phyloP scores from a whole-genome alignment of 2,888 invertebrate genomes.

The Agonum fuliginosum region DNA sequence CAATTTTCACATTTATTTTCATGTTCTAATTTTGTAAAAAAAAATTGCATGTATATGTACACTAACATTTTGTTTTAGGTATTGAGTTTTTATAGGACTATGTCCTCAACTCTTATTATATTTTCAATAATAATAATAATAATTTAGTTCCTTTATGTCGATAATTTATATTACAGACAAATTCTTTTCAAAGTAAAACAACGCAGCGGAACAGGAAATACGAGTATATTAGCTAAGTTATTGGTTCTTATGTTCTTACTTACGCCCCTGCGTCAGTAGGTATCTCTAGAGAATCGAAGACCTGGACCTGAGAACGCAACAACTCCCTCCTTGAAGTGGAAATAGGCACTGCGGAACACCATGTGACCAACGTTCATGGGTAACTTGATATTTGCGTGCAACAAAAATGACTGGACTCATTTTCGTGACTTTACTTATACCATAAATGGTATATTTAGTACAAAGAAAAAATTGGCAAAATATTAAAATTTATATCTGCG shows the following conservation, averaged over 20 bases:
- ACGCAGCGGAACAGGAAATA: constrained; percentile 32
- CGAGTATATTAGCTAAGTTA: constrained; percentile 37
- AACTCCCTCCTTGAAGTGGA: constrained; percentile 11
- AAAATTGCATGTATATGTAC: no score
- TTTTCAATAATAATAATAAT: no score
- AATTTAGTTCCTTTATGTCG: not conserved
- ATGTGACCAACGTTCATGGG: constrained; percentile 44
- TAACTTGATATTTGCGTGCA: constrained; percentile 50
- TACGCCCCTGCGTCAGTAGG: constrained; percentile 3
- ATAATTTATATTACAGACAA: not conserved
- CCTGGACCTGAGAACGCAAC: not conserved
- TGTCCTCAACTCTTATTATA: no score
- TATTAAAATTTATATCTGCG: constrained; percentile 22
- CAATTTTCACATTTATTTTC: no score
- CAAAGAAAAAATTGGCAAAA: constrained; percentile 24
- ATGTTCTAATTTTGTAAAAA: no score
- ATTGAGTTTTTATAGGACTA: no score
- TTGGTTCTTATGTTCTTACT: constrained; percentile 32
- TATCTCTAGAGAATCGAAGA: not conserved
- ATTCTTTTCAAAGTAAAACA: constrained; percentile 10
- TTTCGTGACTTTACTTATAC: constrained; percentile 34
- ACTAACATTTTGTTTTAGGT: no score
- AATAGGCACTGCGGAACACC: constrained; percentile 37
- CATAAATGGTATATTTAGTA: constrained; percentile 6
- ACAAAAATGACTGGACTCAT: constrained; percentile 12